Conservation (phyloP, 2,888 invertebrate genomes). For the Asteroscopus sphinx region DNA sequence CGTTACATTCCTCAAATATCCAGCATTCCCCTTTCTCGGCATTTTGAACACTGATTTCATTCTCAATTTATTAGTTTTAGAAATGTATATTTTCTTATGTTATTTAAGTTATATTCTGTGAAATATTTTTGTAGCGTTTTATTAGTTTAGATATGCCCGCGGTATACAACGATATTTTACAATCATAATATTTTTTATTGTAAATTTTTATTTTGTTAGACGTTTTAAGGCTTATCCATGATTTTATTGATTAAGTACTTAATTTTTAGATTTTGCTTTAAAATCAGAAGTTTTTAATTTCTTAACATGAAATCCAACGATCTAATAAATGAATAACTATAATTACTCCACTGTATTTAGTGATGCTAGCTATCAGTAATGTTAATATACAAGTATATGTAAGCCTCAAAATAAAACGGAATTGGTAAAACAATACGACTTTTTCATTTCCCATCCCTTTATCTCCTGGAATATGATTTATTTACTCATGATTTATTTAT, state of each 20-base stretch:
- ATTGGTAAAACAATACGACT: slow-evolving; percentile 77
- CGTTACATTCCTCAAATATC: slow-evolving; percentile 66
- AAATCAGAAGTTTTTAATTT: slow-evolving; percentile 59
- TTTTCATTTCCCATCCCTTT: slow-evolving; percentile 57
- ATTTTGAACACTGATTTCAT: slow-evolving; percentile 63
- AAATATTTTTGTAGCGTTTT: slow-evolving; percentile 80
- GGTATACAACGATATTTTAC: slow-evolving; percentile 85
- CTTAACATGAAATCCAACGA: slow-evolving; percentile 58
- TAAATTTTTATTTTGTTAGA: slow-evolving; percentile 87
- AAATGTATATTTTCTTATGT: slow-evolving; percentile 76
- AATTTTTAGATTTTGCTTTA: slow-evolving; percentile 63
- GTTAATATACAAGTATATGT: slow-evolving; percentile 77
- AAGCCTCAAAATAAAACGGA: slow-evolving; percentile 85
- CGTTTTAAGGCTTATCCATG: slow-evolving; percentile 71
- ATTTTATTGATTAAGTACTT: slow-evolving; percentile 62
- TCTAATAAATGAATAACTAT: slow-evolving; percentile 57
- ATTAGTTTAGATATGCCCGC: slow-evolving; percentile 74
- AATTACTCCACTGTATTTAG: slow-evolving; percentile 69
- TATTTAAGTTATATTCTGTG: slow-evolving; percentile 75
- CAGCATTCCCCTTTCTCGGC: slow-evolving; percentile 73
- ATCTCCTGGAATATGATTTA: too few species aligned
- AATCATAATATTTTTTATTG: slow-evolving; percentile 78
- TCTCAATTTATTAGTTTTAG: slow-evolving; percentile 60
- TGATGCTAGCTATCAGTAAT: slow-evolving; percentile 76
- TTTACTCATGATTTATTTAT: too few species aligned